These are phyloP conservation scores for Neelides sp. DNA, from an alignment of 1,140 invertebrate species.

Conservation along the genomic window DNA sequence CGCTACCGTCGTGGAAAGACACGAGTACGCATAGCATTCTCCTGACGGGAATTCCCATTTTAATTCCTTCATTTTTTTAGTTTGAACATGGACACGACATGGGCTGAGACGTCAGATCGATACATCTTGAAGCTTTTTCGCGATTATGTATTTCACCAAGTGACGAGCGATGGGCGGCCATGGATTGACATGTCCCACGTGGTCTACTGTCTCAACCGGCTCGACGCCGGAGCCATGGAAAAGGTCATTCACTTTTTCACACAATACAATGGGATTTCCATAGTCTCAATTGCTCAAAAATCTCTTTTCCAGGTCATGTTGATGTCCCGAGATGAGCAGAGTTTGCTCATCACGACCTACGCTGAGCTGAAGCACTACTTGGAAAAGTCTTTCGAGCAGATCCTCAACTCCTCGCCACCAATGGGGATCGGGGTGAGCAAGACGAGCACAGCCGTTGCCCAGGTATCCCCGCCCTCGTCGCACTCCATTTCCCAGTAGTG, in stretches of 20 bases:
- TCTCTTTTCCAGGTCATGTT: conserved; percentile 63
- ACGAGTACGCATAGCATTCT: conserved; percentile 54
- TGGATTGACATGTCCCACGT: conserved; percentile 95
- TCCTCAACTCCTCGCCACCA: conserved; percentile 38
- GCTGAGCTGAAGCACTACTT: conserved; percentile 88
- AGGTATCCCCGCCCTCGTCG: no score
- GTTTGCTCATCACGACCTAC: conserved; percentile 85
- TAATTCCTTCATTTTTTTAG: conserved; percentile 39
- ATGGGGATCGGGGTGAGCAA: no score
- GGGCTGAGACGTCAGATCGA: conserved; percentile 93
- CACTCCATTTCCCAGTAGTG: no score
- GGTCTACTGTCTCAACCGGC: conserved; percentile 83
- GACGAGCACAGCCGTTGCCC: no score
- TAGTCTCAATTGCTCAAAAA: background rate
- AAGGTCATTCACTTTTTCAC: conserved; percentile 47
- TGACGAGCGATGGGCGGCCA: conserved; percentile 78
- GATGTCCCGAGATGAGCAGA: conserved; percentile 90
- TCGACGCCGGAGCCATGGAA: conserved; percentile 73
- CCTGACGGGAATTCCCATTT: background rate
- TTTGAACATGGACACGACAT: conserved; percentile 79
- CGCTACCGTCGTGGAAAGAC: conserved; percentile 80
- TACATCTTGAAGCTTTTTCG: conserved; percentile 97
- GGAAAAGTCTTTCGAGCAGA: conserved; percentile 78
- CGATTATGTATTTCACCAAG: conserved; percentile 92
- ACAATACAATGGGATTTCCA: background rate